Evolutionary conservation across 2,113 vertebrate species (phyloP).

Genomic region (Hipposideros armiger): DNA sequence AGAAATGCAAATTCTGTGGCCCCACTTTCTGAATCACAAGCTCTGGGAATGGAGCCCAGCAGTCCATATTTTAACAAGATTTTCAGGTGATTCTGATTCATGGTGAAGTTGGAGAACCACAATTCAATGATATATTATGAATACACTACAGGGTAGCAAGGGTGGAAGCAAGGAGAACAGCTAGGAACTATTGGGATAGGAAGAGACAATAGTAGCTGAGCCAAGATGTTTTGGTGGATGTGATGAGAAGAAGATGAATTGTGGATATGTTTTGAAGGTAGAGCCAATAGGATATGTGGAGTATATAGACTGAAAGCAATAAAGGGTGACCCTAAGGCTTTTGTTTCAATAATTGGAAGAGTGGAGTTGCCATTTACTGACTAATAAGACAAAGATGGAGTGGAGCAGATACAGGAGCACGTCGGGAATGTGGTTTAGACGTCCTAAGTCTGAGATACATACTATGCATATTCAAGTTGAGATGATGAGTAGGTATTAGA

Average conservation of each 20-base stretch:
- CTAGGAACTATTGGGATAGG: background rate
- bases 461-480: background rate
- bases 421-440: background rate
- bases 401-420: background rate
- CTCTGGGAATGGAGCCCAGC: background rate
- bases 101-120: background rate
- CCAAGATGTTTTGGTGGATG: background rate
- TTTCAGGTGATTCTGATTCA: background rate
- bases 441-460: background rate
- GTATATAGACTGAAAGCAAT: background rate
- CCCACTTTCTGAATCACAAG: background rate
- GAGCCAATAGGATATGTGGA: background rate
- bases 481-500: background rate
- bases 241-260: background rate
- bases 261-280: background rate
- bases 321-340: background rate
- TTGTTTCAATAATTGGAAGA: conserved; percentile 17
- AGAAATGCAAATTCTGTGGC: background rate
- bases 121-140: background rate
- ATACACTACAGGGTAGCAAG: background rate
- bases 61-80: background rate
- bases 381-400: background rate
- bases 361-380: background rate
- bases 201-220: background rate
- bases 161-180: background rate